A percentile compares a stretch with the other conserved stretches of the same genome.
phyloP scores from a whole-genome alignment of 2,888 invertebrate species.

The Drosophila pegasa region DNA sequence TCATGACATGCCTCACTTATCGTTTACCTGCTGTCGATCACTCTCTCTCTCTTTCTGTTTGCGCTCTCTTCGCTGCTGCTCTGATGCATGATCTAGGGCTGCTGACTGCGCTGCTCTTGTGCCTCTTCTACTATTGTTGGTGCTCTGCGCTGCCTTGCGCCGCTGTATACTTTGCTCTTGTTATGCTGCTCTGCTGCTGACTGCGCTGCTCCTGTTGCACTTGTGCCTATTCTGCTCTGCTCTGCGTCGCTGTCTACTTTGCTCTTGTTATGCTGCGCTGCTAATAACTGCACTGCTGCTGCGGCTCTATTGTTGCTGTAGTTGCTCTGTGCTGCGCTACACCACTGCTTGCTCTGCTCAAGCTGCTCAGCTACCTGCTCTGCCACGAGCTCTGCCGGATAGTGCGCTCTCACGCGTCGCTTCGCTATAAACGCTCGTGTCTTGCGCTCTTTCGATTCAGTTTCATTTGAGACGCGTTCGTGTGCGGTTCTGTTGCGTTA shows the following conservation, averaged over 20 bases:
- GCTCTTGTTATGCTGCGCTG: not conserved
- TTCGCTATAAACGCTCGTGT: constrained; percentile 50
- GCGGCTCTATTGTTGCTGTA: not conserved
- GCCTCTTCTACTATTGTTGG: too few species aligned
- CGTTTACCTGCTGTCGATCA: constrained; percentile 1
- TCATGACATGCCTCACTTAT: not conserved
- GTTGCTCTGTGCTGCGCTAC: not conserved
- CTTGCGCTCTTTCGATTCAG: constrained; percentile 26
- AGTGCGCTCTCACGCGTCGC: constrained; percentile 7
- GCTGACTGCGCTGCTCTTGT: not conserved
- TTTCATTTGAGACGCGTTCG: constrained; percentile 46
- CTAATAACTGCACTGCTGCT: too few species aligned
- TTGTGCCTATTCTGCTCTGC: not conserved
- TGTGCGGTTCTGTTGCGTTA: constrained; percentile 44
- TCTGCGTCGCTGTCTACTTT: too few species aligned
- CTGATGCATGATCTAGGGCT: not conserved
- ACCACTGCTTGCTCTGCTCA: not conserved
- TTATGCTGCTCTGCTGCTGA: not conserved
- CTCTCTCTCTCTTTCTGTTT: not conserved
- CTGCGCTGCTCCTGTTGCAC: not conserved
- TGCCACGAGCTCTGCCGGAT: not conserved
- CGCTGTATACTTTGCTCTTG: not conserved
- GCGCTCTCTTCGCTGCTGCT: constrained; percentile 1
- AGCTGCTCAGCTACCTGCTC: not conserved
- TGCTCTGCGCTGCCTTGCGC: not conserved